Percentiles rank a stretch among this genome's conserved stretches.
Evolutionary conservation across 2,113 vertebrate species (phyloP).

Genomic region (Hirundichthys speculiger): DNA sequence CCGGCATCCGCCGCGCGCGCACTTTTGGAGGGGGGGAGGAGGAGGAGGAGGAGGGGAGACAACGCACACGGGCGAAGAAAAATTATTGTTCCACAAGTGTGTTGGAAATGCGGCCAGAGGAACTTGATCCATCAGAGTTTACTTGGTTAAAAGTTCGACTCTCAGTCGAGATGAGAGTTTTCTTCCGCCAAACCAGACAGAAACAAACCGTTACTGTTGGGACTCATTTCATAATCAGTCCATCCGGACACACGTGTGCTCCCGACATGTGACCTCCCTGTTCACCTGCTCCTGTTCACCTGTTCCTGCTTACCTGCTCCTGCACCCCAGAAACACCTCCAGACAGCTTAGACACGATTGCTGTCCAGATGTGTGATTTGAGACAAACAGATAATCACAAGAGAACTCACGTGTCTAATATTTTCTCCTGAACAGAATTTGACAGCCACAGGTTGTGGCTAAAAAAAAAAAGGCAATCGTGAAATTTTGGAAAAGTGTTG

Average conservation of each 20-base stretch:
- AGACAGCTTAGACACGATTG: no score
- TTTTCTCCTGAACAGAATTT: no score
- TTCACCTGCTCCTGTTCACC: conserved; percentile 21
- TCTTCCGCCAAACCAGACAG: not conserved
- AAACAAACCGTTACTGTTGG: not conserved
- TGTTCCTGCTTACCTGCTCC: no score
- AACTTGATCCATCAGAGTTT: not conserved
- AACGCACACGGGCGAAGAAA: not conserved
- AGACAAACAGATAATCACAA: no score
- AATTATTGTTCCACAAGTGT: not conserved
- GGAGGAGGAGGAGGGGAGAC: not conserved
- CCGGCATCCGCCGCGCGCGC: conserved; percentile 67
- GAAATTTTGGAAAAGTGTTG: no score
- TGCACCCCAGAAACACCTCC: no score
- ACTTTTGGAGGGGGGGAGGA: conserved; percentile 3
- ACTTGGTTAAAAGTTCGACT: no score
- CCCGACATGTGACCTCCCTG: conserved; percentile 1
- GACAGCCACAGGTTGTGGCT: no score
- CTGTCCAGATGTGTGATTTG: no score
- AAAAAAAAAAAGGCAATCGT: no score
- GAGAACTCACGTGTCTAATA: no score
- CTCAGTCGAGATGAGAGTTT: no score
- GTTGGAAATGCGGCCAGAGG: not conserved
- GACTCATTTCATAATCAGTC: conserved; percentile 25
- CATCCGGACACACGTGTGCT: conserved; percentile 36